Evolutionary conservation across 1,140 invertebrate species (phyloP).

Genomic region (Lycorma delicatula): DNA sequence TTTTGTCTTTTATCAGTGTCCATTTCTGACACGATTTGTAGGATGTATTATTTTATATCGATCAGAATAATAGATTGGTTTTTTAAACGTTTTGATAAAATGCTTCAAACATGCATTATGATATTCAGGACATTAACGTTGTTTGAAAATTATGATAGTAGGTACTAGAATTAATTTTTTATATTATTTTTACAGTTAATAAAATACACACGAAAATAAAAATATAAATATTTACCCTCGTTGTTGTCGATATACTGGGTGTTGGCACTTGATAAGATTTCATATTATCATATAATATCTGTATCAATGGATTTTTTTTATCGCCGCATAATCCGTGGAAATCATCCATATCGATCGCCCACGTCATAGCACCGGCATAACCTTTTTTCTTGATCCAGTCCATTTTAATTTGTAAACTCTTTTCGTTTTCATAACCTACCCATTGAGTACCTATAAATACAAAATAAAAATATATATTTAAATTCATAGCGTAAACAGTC

Average conservation of each 20-base stretch:
- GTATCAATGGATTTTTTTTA: slow-evolving; percentile 57
- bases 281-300: slow-evolving; percentile 64
- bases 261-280: slow-evolving; percentile 62
- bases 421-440: slow-evolving; percentile 82
- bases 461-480: too few relatives aligned
- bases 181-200: neutral
- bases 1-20: too few relatives aligned
- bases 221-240: slow-evolving; percentile 52
- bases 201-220: neutral
- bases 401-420: slow-evolving; percentile 78
- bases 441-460: slow-evolving; percentile 60
- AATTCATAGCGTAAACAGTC: too few relatives aligned
- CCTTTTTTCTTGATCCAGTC: slow-evolving; percentile 71
- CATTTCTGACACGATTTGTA: too few relatives aligned
- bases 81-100: too few relatives aligned
- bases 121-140: neutral
- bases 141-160: neutral
- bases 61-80: too few relatives aligned
- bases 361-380: slow-evolving; percentile 75
- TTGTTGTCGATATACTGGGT: slow-evolving; percentile 54
- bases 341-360: slow-evolving; percentile 85
- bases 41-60: too few relatives aligned
- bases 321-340: slow-evolving; percentile 67
- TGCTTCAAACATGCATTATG: too few relatives aligned
- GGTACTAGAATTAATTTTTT: neutral